Conservation (phyloP, 1,140 invertebrate genomes). For the Magallana gigas region DNA sequence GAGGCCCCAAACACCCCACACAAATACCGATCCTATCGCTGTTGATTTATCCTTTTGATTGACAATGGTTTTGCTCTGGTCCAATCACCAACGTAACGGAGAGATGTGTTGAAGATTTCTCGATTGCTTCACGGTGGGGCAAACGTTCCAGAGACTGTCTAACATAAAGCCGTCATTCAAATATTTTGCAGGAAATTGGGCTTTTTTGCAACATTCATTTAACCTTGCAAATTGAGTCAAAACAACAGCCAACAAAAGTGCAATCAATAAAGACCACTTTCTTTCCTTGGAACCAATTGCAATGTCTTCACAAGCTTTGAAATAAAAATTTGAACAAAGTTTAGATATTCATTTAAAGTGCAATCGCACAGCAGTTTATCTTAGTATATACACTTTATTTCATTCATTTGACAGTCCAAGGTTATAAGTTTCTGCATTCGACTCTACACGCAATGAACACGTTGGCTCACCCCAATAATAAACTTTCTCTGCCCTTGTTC, state of each 20-base stretch:
- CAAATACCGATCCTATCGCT: not conserved
- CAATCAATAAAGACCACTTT: too few relatives aligned
- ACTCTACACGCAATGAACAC: too few relatives aligned
- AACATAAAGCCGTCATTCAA: not conserved
- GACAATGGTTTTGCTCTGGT: not conserved
- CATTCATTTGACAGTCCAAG: too few relatives aligned
- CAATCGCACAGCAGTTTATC: too few relatives aligned
- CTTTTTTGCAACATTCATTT: conserved; percentile 20
- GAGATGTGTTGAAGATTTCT: not conserved
- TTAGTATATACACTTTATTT: too few relatives aligned
- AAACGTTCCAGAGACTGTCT: not conserved
- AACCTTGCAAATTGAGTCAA: not conserved
- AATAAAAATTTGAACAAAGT: too few relatives aligned
- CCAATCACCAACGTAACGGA: not conserved
- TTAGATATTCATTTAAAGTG: too few relatives aligned
- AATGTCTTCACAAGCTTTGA: too few relatives aligned
- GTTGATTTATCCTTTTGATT: not conserved
- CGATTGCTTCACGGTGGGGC: not conserved
- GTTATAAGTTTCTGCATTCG: too few relatives aligned
- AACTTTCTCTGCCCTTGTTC: too few relatives aligned
- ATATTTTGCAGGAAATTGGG: conserved; percentile 5
- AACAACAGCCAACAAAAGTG: not conserved
- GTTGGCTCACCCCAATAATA: too few relatives aligned
- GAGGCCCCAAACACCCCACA: not conserved
- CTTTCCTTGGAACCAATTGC: too few relatives aligned